Conservation (phyloP, 2,113 vertebrate genomes). For the Taurulus bubalis region DNA sequence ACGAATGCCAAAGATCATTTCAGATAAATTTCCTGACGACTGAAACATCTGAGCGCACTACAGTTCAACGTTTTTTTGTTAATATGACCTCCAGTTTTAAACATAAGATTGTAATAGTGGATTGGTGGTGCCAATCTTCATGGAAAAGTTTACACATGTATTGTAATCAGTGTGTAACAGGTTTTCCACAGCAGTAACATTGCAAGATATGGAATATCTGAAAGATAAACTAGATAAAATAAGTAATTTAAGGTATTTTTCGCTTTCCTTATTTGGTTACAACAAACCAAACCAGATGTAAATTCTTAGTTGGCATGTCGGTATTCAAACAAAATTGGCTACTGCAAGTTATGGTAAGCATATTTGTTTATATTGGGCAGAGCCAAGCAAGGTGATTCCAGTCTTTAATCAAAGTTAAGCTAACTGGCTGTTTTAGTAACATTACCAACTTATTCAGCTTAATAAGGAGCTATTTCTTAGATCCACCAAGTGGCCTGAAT, state of each 20-base stretch:
- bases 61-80: neutral
- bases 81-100: neutral
- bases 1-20: constrained; percentile 32
- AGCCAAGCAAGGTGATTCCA: too few relatives aligned
- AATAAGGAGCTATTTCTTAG: neutral
- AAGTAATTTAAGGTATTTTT: neutral
- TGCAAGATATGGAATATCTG: neutral
- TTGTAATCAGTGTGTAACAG: neutral
- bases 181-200: neutral
- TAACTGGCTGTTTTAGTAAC: neutral
- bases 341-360: neutral
- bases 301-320: neutral
- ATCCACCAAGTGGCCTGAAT: neutral
- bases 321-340: neutral
- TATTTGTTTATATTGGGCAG: neutral
- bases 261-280: neutral
- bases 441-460: neutral
- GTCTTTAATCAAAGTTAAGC: too few relatives aligned
- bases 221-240: neutral
- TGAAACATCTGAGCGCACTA: neutral
- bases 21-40: constrained; percentile 19
- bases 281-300: neutral
- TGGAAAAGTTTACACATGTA: neutral
- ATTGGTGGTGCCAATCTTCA: neutral
- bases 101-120: neutral